phyloP scores from a whole-genome alignment of 2,113 vertebrate genomes.

The Sisor rabdophorus region DNA sequence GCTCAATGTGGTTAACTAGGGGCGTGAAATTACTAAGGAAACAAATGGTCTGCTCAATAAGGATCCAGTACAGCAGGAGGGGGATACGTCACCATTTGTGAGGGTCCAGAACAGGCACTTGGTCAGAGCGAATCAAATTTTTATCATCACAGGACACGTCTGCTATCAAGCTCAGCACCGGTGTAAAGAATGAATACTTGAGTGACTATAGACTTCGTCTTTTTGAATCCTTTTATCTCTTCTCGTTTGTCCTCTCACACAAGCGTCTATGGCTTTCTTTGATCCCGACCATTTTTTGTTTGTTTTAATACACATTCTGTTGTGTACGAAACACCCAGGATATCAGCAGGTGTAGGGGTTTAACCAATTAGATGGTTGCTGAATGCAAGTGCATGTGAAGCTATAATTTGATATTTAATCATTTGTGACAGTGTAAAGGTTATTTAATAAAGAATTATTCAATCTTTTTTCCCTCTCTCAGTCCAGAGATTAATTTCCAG shows the following conservation, averaged over 20 bases:
- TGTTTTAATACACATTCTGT: neutral
- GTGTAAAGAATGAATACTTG: too few relatives aligned
- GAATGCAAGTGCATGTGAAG: too few relatives aligned
- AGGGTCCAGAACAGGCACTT: neutral
- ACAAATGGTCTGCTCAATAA: neutral
- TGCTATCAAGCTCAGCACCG: too few relatives aligned
- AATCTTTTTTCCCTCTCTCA: too few relatives aligned
- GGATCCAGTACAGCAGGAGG: neutral
- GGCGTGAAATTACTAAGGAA: neutral
- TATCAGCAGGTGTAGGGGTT: neutral
- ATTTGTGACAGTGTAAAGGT: neutral
- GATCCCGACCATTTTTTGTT: too few relatives aligned
- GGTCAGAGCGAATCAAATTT: too few relatives aligned
- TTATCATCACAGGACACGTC: neutral
- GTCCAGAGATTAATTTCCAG: too few relatives aligned
- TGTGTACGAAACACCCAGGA: neutral
- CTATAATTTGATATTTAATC: neutral
- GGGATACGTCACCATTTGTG: neutral
- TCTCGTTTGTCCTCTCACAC: too few relatives aligned
- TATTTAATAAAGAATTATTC: conserved; percentile 11
- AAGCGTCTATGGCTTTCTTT: too few relatives aligned
- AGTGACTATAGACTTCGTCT: too few relatives aligned
- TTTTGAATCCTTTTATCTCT: too few relatives aligned
- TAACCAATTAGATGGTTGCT: neutral
- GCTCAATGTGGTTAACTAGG: conserved; percentile 48